These are phyloP conservation scores for Oscheius myriophilus DNA, from an alignment of 2,888 invertebrate species.

Conservation along the genomic window DNA sequence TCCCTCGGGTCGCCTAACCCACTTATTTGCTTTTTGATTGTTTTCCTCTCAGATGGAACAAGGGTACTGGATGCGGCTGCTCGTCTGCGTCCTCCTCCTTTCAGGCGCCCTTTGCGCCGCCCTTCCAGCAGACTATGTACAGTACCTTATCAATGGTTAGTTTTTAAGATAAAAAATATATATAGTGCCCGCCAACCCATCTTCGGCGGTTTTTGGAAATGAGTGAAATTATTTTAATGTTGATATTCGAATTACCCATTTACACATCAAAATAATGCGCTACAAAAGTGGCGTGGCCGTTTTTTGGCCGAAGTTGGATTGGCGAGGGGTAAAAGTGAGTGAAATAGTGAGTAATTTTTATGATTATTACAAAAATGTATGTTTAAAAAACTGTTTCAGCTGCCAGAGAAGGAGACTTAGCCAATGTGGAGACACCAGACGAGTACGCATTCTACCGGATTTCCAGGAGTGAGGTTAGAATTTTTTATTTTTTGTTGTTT, in stretches of 20 bases:
- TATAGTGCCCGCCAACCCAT: no score
- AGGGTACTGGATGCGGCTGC: constrained; percentile 32
- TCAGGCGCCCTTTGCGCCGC: constrained; percentile 33
- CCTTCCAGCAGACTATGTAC: constrained; percentile 54
- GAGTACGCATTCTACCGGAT: constrained; percentile 27
- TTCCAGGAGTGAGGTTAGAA: constrained; percentile 27
- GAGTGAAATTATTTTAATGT: no score
- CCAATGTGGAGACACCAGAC: constrained; percentile 16
- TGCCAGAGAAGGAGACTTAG: constrained; percentile 24
- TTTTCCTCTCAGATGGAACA: constrained; percentile 26
- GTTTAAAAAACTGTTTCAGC: constrained; percentile 11
- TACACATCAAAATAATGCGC: no score
- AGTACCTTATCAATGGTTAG: constrained; percentile 42
- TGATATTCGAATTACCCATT: no score
- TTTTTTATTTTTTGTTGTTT: background rate
- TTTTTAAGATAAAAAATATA: background rate
- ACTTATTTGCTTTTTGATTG: background rate
- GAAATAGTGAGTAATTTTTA: background rate
- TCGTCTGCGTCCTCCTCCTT: constrained; percentile 26
- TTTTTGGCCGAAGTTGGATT: no score
- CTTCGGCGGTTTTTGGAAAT: no score
- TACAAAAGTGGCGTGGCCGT: no score
- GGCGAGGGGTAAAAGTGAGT: no score
- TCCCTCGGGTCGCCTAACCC: no score
- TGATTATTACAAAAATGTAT: background rate